These are phyloP conservation scores for Saccostrea echinata DNA, from an alignment of 1,140 invertebrate species.

Conservation along the genomic window DNA sequence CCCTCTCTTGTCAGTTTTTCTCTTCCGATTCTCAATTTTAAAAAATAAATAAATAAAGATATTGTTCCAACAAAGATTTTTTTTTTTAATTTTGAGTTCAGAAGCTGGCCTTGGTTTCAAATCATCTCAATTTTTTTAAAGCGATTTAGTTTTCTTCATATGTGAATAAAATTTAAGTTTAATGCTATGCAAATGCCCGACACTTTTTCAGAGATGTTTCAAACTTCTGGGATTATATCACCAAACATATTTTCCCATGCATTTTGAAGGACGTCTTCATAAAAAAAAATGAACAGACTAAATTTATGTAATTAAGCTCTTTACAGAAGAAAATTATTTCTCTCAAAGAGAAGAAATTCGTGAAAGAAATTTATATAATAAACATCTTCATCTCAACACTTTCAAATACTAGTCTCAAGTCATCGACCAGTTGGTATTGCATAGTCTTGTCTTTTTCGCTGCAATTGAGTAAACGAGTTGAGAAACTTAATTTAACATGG, in stretches of 20 bases:
- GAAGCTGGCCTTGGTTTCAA: too few species aligned
- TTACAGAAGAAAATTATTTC: slow-evolving; percentile 3
- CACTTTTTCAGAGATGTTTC: too few species aligned
- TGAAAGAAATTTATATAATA: slow-evolving; percentile 4
- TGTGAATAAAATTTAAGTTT: too few species aligned
- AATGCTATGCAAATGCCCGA: too few species aligned
- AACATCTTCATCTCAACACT: not conserved
- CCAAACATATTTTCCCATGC: not conserved
- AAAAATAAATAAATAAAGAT: too few species aligned
- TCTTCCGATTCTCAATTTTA: too few species aligned
- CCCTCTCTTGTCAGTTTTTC: too few species aligned
- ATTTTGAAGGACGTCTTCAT: slow-evolving; percentile 2
- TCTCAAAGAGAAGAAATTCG: slow-evolving; percentile 4
- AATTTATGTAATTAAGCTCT: not conserved
- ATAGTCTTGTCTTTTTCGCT: slow-evolving; percentile 34
- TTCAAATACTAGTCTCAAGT: slow-evolving; percentile 11
- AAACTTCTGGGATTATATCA: too few species aligned
- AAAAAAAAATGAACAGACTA: slow-evolving; percentile 10
- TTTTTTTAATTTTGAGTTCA: too few species aligned
- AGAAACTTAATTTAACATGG: slow-evolving; percentile 29
- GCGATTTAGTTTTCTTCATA: too few species aligned
- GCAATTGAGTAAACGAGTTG: slow-evolving; percentile 21
- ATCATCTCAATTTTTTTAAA: too few species aligned
- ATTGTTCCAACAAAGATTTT: too few species aligned
- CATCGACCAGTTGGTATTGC: not conserved